Base-by-base conservation (phyloP, 2,888 invertebrate species). In the Sturmia bella region DNA sequence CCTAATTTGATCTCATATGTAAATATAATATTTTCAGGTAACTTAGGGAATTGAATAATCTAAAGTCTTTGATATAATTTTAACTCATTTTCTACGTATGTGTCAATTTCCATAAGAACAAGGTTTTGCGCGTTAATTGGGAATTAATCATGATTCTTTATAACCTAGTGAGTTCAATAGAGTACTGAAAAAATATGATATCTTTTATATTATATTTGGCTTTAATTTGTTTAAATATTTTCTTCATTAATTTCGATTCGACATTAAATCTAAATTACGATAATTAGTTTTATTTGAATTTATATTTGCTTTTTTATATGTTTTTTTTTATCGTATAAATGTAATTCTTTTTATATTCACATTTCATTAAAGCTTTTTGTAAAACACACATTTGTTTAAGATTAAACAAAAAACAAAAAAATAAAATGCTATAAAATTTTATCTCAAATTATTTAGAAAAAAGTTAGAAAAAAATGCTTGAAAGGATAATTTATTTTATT, bases 261-360 rank as follows among this genome's bases (percentile, higher is more conserved):
- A 45, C 41, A 61, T 75, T 69, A 75, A 80, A 68, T 70, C 56
- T 64, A 64, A 66, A 56, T 69, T 80, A 64, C 59, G 32, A 12
- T 59, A 79, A 73, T 79, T 78, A 56, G 27, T 64, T 66, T 61
- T 43, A 43, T 39, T 43, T 37, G 59, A 41, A 59, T 21, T 59
- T 75, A 37, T n/a, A 32, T 37, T 6, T 11, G 2, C 56, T 39
- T 64, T 59, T 39, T 43, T 39, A 7, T 32, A 32, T 32, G 32
- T 27, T 27, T 27, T 27, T 27, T 27, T 27, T 27, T 27, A 27
- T 27, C 6, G 3, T 27, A 27, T 41, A 56, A 37, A 37, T 56
- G 37, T 3, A 41, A 57, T n/a, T 59, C 39, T n/a, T 7, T 56
- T 37, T 41, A 43, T 41, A 11, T 41, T 21, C n/a, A 52, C 41